phyloP scores from a whole-genome alignment of 2,797 vertebrate genomes.

The Pseudomugil gertrudae region DNA sequence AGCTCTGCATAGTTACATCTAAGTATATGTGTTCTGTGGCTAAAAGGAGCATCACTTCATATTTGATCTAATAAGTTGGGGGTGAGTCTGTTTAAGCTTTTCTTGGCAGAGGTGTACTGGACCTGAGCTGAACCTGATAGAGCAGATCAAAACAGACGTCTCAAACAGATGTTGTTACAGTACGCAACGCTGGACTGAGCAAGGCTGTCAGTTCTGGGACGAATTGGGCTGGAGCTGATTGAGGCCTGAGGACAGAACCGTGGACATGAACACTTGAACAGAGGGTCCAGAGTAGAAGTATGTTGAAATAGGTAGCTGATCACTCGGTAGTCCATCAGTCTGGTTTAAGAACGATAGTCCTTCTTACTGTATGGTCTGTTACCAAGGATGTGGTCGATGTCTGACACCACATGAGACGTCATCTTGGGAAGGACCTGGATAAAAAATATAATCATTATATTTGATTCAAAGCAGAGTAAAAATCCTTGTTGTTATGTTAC shows the following conservation, averaged over 20 bases:
- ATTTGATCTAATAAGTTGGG: constrained; percentile 9
- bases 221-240: constrained; percentile 70
- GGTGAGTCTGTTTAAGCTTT: constrained; percentile 46
- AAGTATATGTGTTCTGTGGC: background rate
- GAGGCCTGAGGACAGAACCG: constrained; percentile 44
- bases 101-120: constrained; percentile 53
- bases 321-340: constrained; percentile 27
- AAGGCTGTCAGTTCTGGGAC: constrained; percentile 53
- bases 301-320: constrained; percentile 50
- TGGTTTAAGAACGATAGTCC: constrained; percentile 92
- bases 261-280: constrained; percentile 41
- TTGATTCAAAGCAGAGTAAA: background rate
- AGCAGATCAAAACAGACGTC: constrained; percentile 60
- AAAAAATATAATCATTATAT: constrained; percentile 6
- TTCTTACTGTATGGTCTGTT: constrained; percentile 98
- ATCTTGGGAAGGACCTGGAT: constrained; percentile 97
- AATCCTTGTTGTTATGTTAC: background rate
- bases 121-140: constrained; percentile 73
- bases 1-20: constrained; percentile 61
- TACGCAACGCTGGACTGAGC: constrained; percentile 34
- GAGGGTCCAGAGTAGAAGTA: constrained; percentile 56
- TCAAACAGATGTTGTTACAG: constrained; percentile 34
- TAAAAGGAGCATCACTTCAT: constrained; percentile 5
- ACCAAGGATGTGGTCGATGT: constrained; percentile 95
- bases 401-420: constrained; percentile 93